A percentile compares a stretch with the other conserved stretches of the same genome.
Conservation (phyloP, 30 jellyfish, hydroid and myxozoan genomes). For the Aurelia coerulea region DNA sequence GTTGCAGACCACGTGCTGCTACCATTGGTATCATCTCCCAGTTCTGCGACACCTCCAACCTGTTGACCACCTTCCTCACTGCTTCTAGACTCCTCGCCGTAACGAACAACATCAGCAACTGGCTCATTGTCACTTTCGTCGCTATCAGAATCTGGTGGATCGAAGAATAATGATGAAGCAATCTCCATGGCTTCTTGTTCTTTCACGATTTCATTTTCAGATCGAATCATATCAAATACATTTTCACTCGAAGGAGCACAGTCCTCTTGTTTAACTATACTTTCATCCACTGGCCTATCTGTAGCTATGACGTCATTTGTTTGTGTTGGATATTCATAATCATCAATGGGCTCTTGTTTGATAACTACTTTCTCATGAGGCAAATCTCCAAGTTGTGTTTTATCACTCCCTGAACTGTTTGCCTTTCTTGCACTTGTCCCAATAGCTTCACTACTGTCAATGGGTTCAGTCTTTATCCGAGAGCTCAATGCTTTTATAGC, state of each 20-base stretch:
- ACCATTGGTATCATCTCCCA: background rate
- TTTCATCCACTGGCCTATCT: background rate
- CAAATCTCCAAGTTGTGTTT: too few relatives aligned
- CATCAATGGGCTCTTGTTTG: conserved; percentile 7
- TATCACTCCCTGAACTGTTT: too few relatives aligned
- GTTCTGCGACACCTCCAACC: background rate
- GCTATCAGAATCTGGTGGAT: background rate
- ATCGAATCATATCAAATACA: conserved; percentile 29
- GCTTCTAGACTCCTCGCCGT: background rate
- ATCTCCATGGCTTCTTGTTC: conserved; percentile 5
- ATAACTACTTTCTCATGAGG: background rate
- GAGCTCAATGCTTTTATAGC: too few relatives aligned
- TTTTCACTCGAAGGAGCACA: background rate
- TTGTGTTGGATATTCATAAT: background rate
- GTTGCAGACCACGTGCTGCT: too few relatives aligned
- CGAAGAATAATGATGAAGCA: conserved; percentile 39
- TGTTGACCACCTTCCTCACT: background rate
- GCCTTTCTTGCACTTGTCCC: too few relatives aligned
- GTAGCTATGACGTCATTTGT: background rate
- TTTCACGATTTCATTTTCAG: conserved; percentile 24
- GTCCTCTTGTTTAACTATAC: background rate
- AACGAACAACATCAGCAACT: background rate
- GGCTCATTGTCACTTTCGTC: background rate
- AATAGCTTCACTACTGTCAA: too few relatives aligned
- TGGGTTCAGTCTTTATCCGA: too few relatives aligned